Percentiles rank a stretch among this genome's conserved stretches.
phyloP scores from a whole-genome alignment of 2,113 vertebrate species.

The Epinephelus moara region DNA sequence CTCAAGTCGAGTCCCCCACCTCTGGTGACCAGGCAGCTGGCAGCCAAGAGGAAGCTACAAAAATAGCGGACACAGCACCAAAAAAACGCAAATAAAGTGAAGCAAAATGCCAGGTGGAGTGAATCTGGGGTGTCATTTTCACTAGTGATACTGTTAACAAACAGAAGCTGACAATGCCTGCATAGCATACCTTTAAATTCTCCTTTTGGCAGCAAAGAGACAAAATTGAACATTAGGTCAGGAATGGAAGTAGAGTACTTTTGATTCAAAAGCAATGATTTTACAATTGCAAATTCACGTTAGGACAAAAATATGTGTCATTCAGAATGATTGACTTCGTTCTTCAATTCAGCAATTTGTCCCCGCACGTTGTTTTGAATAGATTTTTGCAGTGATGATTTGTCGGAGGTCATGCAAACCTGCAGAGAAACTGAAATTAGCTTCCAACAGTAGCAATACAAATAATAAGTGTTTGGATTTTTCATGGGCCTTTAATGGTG shows the following conservation, averaged over 20 bases:
- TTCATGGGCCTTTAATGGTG: constrained; percentile 21
- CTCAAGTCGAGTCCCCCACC: too few species aligned
- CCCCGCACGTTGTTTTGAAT: constrained; percentile 14
- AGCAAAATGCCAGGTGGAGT: too few species aligned
- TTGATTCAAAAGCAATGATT: constrained; percentile 5
- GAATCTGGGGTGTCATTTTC: too few species aligned
- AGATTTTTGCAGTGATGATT: constrained; percentile 6
- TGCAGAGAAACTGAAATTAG: constrained; percentile 45
- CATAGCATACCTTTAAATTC: background rate
- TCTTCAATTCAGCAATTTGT: constrained; percentile 13
- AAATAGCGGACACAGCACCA: too few species aligned
- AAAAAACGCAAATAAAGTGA: too few species aligned
- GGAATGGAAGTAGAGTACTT: background rate
- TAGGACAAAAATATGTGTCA: background rate
- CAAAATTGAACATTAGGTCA: background rate
- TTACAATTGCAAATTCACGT: background rate
- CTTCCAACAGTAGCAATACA: constrained; percentile 30
- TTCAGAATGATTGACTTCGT: constrained; percentile 19
- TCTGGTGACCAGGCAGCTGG: too few species aligned
- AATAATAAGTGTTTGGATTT: constrained; percentile 40
- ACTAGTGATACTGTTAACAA: too few species aligned
- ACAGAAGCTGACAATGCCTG: too few species aligned
- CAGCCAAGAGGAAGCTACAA: too few species aligned
- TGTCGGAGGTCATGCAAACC: constrained; percentile 15
- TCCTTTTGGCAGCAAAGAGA: background rate